Evolutionary conservation across 2,797 vertebrate genomes (phyloP).

Genomic region (Tympanoctomys barrerae): DNA sequence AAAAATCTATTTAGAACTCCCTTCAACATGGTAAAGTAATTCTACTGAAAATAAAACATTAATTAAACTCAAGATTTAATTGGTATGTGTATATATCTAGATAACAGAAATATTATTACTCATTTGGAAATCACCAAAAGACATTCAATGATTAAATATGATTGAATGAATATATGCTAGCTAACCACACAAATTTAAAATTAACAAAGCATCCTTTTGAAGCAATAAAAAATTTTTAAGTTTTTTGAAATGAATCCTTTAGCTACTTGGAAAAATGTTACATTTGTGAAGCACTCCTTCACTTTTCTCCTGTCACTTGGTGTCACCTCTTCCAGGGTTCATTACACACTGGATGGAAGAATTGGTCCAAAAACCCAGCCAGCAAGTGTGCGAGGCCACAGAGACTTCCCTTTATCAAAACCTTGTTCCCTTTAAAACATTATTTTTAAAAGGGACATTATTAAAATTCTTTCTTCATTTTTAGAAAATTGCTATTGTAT

Average conservation of each 20-base stretch:
- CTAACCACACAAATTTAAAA: not conserved
- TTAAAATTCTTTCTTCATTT: not conserved
- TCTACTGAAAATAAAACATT: not conserved
- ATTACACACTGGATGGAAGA: not conserved
- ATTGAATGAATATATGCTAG: not conserved
- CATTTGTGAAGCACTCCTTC: not conserved
- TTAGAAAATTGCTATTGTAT: not conserved
- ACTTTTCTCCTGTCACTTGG: not conserved
- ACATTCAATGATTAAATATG: not conserved
- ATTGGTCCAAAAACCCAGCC: too few relatives aligned
- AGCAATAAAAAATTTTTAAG: not conserved
- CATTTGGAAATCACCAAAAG: not conserved
- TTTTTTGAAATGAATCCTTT: not conserved
- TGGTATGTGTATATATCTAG: not conserved
- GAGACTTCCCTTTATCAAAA: not conserved
- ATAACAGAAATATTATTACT: not conserved
- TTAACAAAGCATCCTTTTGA: not conserved
- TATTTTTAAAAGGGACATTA: not conserved
- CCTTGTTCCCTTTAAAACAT: not conserved
- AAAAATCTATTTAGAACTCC: not conserved
- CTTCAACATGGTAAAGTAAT: not conserved
- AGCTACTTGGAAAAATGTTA: not conserved
- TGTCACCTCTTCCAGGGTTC: not conserved
- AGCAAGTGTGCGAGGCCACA: not conserved
- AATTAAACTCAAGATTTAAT: constrained; percentile 28